Evolutionary conservation across 2,888 invertebrate genomes (phyloP), one percentile per base, ranked within the genome.

Genomic region (Dorcus hopei): DNA sequence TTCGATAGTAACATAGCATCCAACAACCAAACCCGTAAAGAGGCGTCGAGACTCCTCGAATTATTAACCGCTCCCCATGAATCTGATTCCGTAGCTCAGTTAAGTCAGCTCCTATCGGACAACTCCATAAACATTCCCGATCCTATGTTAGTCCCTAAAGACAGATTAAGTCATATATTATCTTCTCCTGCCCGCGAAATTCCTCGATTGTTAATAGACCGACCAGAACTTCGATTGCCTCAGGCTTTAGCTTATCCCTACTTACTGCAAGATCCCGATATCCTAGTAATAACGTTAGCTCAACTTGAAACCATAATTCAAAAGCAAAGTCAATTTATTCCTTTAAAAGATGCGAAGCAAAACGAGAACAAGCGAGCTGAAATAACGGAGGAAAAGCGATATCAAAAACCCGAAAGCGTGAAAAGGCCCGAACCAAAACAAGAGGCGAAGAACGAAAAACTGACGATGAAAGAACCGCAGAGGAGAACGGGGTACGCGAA

Each of bases 81-180:
- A 68, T 81, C 80, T n/a, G 83, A 83, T 72, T 88, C 92, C 0
- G 72, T 90, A 5, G 85, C 85, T 58, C 92, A 93, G 72, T 79
- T 92, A 7, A 85, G 87, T 65, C 82, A 86, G 71, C 80, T 93
- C 23, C 82, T 89, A 61, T 81, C 82, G 49, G 87, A 86, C 68
- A 81, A 85, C 6, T 85, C 85, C 64, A 84, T 88, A 70, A 85
- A 87, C 73, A 85, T 93, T 72, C 92, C 92, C 43, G 91, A 93
- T 80, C 92, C 92, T 8, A 81, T 93, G 69, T 77, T 93, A 60
- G 87, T 93, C 61, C 93, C 93, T 52, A 88, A 90, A 77, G 87
- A 90, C 70, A 85, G 85, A 68, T 77, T 93, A 49, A 86, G 87
- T 52, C 83, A 84, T 16, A 85, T 93, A 40, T 80, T 92, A 23